Conservation (phyloP, 2,888 invertebrate genomes). For the Drosophila pseudotakahashii region DNA sequence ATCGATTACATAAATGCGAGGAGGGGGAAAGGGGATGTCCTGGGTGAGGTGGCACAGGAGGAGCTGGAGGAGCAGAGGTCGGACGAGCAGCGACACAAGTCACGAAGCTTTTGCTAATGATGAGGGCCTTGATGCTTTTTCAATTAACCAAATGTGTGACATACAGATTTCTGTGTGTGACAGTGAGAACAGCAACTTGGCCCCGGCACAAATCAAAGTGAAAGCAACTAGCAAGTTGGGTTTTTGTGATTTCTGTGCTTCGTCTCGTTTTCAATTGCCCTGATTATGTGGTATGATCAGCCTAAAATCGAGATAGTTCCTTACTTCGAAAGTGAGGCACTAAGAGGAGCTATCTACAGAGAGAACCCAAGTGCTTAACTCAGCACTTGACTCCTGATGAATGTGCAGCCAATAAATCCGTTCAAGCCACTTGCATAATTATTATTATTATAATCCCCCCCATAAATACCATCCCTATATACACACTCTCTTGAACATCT, state of each 20-base stretch:
- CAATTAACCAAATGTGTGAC: constrained; percentile 72
- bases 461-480: constrained; percentile 9
- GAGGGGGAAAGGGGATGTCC: constrained; percentile 1
- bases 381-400: constrained; percentile 69
- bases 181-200: constrained; percentile 23
- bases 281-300: background rate
- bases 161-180: constrained; percentile 29
- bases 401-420: constrained; percentile 77
- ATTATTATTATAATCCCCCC: constrained; percentile 76
- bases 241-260: background rate
- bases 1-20: constrained; percentile 75
- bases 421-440: constrained; percentile 71
- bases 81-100: constrained; percentile 54
- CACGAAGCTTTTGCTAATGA: constrained; percentile 76
- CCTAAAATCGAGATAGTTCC: constrained; percentile 34
- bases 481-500: constrained; percentile 60
- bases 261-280: no score
- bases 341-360: no score
- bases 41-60: constrained; percentile 1
- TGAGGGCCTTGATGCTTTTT: constrained; percentile 74
- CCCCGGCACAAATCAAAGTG: constrained; percentile 39
- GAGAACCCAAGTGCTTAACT: background rate
- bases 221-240: constrained; percentile 1
- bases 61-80: constrained; percentile 8
- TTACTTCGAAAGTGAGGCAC: background rate